Conservation (phyloP, 2,797 vertebrate genomes). For the Echeneis naucrates region DNA sequence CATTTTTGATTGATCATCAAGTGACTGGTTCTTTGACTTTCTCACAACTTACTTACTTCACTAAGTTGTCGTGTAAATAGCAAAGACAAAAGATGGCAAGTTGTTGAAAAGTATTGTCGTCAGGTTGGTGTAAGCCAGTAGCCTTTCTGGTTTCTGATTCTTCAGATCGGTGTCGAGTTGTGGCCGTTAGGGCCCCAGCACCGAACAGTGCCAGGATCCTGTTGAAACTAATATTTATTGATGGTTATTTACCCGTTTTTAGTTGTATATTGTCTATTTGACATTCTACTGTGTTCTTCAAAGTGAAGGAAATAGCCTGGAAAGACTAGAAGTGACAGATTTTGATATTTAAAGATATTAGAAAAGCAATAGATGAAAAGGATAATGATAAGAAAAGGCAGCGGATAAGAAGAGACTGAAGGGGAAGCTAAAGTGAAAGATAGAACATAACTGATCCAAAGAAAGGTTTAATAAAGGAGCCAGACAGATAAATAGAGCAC, state of each 20-base stretch:
- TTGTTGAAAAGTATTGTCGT: background rate
- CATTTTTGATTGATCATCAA: too few relatives aligned
- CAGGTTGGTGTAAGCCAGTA: background rate
- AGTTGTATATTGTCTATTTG: background rate
- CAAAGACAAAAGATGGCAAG: background rate
- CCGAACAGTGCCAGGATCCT: too few relatives aligned
- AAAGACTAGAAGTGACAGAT: background rate
- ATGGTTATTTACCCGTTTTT: background rate
- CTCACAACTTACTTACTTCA: background rate
- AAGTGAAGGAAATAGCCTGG: background rate
- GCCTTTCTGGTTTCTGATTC: too few relatives aligned
- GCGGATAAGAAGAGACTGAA: background rate
- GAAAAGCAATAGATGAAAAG: background rate
- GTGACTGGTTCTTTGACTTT: background rate
- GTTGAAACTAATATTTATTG: background rate
- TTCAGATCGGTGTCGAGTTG: background rate
- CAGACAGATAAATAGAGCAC: background rate
- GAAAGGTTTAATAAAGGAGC: background rate
- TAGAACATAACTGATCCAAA: background rate
- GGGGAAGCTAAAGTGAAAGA: background rate
- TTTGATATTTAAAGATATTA: slow-evolving; percentile 2
- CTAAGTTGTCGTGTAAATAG: background rate
- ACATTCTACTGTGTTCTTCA: background rate
- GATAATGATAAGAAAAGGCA: background rate
- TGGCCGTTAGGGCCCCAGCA: background rate